Base-by-base conservation (phyloP, 2,797 vertebrate species). In the Botia kubotai region DNA sequence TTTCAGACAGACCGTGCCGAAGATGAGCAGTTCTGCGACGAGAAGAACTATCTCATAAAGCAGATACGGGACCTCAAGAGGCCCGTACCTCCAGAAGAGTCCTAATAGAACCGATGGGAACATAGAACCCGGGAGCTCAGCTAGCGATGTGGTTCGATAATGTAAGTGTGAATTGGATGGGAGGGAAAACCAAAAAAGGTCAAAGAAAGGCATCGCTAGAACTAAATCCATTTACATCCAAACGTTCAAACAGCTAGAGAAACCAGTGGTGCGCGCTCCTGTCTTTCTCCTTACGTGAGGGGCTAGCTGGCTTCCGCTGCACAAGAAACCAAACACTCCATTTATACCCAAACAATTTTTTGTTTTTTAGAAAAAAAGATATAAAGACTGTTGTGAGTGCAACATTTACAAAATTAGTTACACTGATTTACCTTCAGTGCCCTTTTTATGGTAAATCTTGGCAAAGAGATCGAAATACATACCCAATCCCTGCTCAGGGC, bases 11-110 rank as follows among this genome's bases (percentile, higher is more conserved):
- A 95, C 88, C 68, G 95, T 21, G 89, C 94, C 0, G 95, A 95
- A 79, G 95, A 95, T 1, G 94, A 95, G 90, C 95, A 95, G 91
- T 95, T 95, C 91, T 95, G 93, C 0, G 95, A 95, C 0, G 95
- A 95, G 91, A 95, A 95, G 89, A 95, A 94, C 92, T 95, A 95
- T 91, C 91, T 95, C 85, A 90, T 95, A 12, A 95, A 95, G 89
- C 94, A 95, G 90, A 95, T 95, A 87, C 93, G 94, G 43, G 94
- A 95, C 86, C 91, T 95, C 83, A 95, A 94, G 89, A 92, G 91
- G 87, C 90, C 93, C 12, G 43, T 87, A 0, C 86, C 92, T 0
- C 85, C 91, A 0, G 94, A 93, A 85, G 93, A 95, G 43, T 90
- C 91, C 17, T 94, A 86, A 39, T 39, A 39, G 6, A 90, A 71